phyloP scores from a whole-genome alignment of 37 sponge, comb jelly and placozoan species.

The Agelas oroides region DNA sequence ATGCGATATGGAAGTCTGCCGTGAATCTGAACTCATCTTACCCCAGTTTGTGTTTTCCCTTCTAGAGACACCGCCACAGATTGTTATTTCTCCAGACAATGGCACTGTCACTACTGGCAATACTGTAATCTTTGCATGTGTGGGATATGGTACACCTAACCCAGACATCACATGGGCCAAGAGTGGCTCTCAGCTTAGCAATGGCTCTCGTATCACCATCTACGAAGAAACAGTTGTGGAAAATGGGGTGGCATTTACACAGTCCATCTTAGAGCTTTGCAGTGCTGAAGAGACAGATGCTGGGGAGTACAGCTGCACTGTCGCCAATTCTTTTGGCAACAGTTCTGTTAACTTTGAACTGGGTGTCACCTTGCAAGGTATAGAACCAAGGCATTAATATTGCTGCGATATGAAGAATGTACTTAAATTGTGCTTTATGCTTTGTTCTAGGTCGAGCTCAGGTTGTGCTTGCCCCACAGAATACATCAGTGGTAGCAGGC shows the following conservation, averaged over 20 bases:
- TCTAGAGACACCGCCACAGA: no score
- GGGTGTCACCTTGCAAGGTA: no score
- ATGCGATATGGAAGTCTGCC: no score
- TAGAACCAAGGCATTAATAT: no score
- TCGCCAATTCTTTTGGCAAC: neutral
- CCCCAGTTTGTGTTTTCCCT: no score
- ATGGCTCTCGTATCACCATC: neutral
- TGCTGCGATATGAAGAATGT: no score
- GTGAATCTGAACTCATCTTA: no score
- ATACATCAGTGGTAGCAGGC: neutral
- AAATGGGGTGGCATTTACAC: neutral
- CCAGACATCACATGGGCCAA: neutral
- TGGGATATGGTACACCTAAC: slow-evolving; percentile 36
- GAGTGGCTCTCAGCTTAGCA: no score
- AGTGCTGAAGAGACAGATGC: neutral
- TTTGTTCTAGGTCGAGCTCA: no score
- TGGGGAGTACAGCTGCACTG: slow-evolving; percentile 12
- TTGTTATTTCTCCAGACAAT: neutral
- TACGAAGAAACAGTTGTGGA: neutral
- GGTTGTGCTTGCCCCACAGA: no score
- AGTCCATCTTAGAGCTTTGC: neutral
- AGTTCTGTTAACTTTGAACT: no score
- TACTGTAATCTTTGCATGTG: slow-evolving; percentile 5
- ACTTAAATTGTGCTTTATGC: no score
- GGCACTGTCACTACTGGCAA: neutral